Evolutionary conservation across 2,797 vertebrate species (phyloP).

Genomic region (Falco peregrinus): DNA sequence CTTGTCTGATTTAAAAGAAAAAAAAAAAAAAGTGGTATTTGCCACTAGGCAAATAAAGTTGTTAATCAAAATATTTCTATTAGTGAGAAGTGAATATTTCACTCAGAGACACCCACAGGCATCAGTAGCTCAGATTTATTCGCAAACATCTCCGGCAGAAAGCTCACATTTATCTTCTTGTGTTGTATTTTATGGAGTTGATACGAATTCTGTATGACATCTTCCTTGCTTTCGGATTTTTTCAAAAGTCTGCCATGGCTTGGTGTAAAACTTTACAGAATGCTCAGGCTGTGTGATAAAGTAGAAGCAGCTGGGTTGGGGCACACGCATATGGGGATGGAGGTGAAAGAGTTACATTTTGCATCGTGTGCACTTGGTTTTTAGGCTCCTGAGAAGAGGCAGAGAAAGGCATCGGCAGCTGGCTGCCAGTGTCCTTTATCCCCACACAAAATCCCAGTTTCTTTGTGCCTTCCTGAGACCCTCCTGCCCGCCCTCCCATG

Average conservation of each 20-base stretch:
- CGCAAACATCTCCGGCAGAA: not conserved
- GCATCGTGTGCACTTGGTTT: fast-evolving
- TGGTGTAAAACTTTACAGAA: not conserved
- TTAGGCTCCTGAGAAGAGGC: not conserved
- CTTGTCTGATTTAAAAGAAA: not conserved
- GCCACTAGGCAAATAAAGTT: not conserved
- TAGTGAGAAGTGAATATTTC: not conserved
- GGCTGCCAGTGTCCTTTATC: not conserved
- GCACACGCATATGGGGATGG: fast-evolving
- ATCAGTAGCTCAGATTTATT: not conserved
- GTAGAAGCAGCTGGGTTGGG: not conserved
- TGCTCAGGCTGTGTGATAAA: not conserved
- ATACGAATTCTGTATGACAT: not conserved
- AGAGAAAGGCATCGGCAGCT: not conserved
- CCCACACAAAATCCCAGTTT: not conserved
- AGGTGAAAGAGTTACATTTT: not conserved
- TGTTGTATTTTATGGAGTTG: not conserved
- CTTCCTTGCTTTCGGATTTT: not conserved
- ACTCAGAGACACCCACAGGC: not conserved
- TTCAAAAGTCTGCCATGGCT: not conserved
- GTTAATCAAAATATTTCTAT: constrained; percentile 33
- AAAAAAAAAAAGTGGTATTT: not conserved
- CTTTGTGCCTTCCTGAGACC: not conserved
- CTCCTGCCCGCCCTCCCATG: not conserved
- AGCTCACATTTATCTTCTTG: not conserved